These are phyloP conservation scores for Meandrina meandrites DNA, from an alignment of 92 coral and sea anemone species.

Conservation along the genomic window DNA sequence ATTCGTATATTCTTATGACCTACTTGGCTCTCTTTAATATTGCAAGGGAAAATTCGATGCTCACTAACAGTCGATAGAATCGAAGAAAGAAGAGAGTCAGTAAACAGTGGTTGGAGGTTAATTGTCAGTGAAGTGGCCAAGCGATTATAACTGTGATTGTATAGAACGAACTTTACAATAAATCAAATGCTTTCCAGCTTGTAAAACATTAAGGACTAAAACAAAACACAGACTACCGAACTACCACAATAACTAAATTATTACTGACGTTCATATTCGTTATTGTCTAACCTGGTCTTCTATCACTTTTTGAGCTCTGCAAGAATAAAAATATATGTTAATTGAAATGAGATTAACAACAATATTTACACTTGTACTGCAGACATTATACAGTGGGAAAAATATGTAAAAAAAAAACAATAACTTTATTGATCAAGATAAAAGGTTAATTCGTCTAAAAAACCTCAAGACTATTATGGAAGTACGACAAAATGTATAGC, in stretches of 20 bases:
- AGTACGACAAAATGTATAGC: neutral
- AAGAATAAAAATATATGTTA: neutral
- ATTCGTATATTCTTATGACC: neutral
- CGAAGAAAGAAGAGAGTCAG: neutral
- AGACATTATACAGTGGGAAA: neutral
- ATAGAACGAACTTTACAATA: too few relatives aligned
- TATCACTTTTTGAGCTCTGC: constrained; percentile 53
- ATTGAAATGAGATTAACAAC: neutral
- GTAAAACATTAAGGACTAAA: neutral
- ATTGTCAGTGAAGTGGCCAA: neutral
- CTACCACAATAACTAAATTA: neutral
- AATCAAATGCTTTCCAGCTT: neutral
- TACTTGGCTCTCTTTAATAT: neutral
- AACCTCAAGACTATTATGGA: neutral
- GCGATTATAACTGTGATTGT: neutral
- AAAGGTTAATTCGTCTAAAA: neutral
- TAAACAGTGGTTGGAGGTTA: neutral
- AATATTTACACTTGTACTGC: neutral
- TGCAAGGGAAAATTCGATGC: neutral
- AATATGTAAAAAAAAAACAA: too few relatives aligned
- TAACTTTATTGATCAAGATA: neutral
- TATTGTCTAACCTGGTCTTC: constrained; percentile 59
- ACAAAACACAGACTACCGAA: neutral
- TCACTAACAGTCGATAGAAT: neutral
- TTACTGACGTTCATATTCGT: neutral